Conservation (phyloP, 2,113 vertebrate genomes). For the Anolis sagrei region DNA sequence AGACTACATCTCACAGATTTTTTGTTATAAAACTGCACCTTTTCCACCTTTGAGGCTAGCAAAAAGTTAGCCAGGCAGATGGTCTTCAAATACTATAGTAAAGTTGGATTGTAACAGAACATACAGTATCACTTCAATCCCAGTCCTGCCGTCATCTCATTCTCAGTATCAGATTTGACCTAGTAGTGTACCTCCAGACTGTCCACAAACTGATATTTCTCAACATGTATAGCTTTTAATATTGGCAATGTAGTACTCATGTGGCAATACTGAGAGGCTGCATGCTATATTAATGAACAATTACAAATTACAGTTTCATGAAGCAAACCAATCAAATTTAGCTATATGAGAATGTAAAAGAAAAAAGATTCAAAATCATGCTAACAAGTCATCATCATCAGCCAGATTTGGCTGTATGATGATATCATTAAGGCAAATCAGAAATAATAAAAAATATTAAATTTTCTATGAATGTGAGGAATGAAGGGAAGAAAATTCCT, state of each 20-base stretch:
- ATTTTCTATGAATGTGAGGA: background rate
- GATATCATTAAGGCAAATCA: background rate
- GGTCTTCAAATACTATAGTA: background rate
- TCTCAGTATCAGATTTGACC: too few relatives aligned
- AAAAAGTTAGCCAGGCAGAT: background rate
- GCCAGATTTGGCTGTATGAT: background rate
- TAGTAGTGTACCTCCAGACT: background rate
- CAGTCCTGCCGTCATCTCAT: background rate
- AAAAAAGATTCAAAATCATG: background rate
- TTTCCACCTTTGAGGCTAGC: background rate
- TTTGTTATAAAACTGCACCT: background rate
- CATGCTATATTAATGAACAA: background rate
- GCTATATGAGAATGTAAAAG: background rate
- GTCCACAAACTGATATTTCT: background rate
- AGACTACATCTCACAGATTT: background rate
- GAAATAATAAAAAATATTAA: background rate
- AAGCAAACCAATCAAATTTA: background rate
- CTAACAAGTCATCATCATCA: background rate
- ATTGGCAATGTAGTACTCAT: too few relatives aligned
- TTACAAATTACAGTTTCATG: background rate
- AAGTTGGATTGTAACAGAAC: background rate
- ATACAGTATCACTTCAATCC: background rate
- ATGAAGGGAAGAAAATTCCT: background rate
- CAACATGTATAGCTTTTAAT: too few relatives aligned
- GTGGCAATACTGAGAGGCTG: too few relatives aligned